Evolutionary conservation across 2,797 vertebrate species (phyloP).

Genomic region (Neopelma chrysocephalum): DNA sequence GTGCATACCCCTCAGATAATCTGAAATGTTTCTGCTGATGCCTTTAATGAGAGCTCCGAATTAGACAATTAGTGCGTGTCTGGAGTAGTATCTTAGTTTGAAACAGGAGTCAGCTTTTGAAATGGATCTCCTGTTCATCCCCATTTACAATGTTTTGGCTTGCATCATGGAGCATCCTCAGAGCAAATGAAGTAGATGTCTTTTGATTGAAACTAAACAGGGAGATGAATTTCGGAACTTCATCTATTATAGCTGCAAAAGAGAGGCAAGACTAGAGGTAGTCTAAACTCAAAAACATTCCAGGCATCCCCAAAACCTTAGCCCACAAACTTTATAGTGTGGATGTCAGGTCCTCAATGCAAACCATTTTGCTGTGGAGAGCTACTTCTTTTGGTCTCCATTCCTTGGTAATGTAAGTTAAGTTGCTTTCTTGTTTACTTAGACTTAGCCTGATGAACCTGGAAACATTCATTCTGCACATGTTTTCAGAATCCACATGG

Average conservation of each 20-base stretch:
- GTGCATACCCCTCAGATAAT: not conserved
- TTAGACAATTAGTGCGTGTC: not conserved
- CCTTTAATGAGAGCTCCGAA: not conserved
- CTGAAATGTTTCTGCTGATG: not conserved
- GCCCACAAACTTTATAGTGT: too few relatives aligned
- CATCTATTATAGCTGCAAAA: not conserved
- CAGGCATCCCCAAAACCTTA: not conserved
- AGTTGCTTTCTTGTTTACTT: not conserved
- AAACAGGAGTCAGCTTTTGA: not conserved
- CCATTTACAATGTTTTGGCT: not conserved
- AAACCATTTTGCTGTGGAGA: not conserved
- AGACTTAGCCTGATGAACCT: not conserved
- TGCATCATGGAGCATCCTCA: not conserved
- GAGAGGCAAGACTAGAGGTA: not conserved
- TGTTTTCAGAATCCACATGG: not conserved
- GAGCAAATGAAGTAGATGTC: not conserved
- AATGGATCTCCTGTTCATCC: not conserved
- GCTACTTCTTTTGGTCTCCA: not conserved
- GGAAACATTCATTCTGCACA: not conserved
- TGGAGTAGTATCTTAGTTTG: not conserved
- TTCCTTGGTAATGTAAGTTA: not conserved
- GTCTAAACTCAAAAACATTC: not conserved
- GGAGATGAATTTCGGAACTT: not conserved
- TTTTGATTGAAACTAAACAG: not conserved
- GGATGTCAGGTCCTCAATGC: not conserved